These are phyloP conservation scores for Pandion haliaetus DNA, from an alignment of 2,113 vertebrate species.

Conservation along the genomic window DNA sequence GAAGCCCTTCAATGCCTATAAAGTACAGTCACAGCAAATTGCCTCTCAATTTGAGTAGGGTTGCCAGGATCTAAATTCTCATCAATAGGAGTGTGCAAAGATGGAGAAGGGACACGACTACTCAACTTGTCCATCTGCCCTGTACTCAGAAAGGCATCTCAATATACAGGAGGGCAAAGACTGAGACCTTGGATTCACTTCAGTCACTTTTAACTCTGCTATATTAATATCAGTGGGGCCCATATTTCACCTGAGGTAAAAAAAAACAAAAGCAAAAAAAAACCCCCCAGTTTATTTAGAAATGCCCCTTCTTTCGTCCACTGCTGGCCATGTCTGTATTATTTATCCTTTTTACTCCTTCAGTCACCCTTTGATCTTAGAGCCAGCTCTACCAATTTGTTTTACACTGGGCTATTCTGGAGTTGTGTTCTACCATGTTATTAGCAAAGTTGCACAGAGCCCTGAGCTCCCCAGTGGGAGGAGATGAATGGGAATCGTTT, in stretches of 20 bases:
- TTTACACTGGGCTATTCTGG: background rate
- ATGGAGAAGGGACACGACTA: background rate
- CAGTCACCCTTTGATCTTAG: constrained; percentile 43
- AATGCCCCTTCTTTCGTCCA: background rate
- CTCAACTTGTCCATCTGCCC: background rate
- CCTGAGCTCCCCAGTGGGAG: constrained; percentile 41
- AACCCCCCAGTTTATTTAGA: background rate
- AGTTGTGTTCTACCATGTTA: constrained; percentile 33
- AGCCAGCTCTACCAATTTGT: constrained; percentile 22
- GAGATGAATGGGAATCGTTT: constrained; percentile 44
- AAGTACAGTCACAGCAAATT: constrained; percentile 4
- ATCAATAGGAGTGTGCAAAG: background rate
- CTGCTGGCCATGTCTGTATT: background rate
- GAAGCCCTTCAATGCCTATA: background rate
- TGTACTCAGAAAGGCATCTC: background rate
- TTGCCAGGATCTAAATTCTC: background rate
- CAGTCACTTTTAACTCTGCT: background rate
- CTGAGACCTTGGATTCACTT: constrained; percentile 14
- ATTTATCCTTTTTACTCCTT: background rate
- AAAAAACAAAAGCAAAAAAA: background rate
- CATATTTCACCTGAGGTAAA: background rate
- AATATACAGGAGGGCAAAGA: background rate
- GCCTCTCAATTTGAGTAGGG: background rate
- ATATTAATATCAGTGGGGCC: background rate
- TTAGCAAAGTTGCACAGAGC: constrained; percentile 45